Conservation (phyloP, 2,888 invertebrate species). For the Drosophila suboccidentalis region DNA sequence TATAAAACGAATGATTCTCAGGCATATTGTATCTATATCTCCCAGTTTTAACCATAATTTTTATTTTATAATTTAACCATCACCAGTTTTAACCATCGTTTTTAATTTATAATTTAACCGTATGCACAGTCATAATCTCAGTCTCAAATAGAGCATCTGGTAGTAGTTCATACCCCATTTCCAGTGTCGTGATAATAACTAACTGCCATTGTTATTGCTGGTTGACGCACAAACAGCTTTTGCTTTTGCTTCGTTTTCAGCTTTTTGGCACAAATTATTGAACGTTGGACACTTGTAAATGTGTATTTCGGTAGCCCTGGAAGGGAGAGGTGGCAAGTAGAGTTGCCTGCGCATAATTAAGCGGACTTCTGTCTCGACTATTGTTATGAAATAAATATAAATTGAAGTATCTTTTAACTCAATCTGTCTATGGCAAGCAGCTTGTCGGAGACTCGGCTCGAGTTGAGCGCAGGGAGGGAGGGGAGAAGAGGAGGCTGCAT, state of each 20-base stretch:
- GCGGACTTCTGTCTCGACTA: conserved; percentile 27
- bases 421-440: conserved; percentile 33
- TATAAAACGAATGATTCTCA: too few species aligned
- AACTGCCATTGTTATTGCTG: conserved; percentile 50
- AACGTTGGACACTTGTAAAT: conserved; percentile 55
- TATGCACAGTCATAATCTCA: not conserved
- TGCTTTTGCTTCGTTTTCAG: conserved; percentile 16
- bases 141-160: conserved; percentile 11
- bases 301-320: conserved; percentile 27
- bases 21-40: too few species aligned
- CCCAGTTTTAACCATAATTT: too few species aligned
- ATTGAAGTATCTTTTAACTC: conserved; percentile 15
- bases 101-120: too few species aligned
- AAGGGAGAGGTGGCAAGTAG: conserved; percentile 13
- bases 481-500: conserved; percentile 12
- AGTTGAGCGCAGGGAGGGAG: not conserved
- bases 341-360: conserved; percentile 68
- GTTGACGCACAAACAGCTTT: conserved; percentile 48
- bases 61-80: too few species aligned
- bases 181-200: conserved; percentile 13
- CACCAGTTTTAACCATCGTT: too few species aligned
- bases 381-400: conserved; percentile 20
- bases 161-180: not conserved
- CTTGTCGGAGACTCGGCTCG: conserved; percentile 1
- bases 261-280: conserved; percentile 45